Conservation (phyloP, 2,888 invertebrate species). For the Chymomyza caudatula region DNA sequence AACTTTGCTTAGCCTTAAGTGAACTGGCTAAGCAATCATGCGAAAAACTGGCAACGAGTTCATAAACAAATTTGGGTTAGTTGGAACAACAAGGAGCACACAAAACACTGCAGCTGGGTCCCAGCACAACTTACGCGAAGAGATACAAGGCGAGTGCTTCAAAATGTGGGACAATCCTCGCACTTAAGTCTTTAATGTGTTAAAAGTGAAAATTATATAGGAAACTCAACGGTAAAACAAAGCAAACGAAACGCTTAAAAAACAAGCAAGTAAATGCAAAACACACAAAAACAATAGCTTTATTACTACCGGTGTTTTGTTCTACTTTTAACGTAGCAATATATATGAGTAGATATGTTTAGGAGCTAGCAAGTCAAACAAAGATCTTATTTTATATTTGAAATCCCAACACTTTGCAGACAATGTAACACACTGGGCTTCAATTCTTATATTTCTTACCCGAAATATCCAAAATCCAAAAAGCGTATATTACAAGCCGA, state of each 20-base stretch:
- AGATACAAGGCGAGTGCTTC: background rate
- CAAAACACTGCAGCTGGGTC: background rate
- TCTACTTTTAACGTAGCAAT: too few species aligned
- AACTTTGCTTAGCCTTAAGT: conserved; percentile 9
- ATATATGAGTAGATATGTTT: too few species aligned
- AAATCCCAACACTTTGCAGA: too few species aligned
- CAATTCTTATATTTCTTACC: too few species aligned
- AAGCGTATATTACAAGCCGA: too few species aligned
- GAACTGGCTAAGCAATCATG: conserved; percentile 18
- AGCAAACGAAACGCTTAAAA: background rate
- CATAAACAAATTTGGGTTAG: conserved; percentile 1
- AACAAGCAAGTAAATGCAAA: background rate
- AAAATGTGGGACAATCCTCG: background rate
- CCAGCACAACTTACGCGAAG: background rate
- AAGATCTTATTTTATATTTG: too few species aligned
- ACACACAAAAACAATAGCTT: background rate
- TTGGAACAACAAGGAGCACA: background rate
- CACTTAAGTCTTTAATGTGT: background rate
- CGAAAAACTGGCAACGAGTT: conserved; percentile 5
- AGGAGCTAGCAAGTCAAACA: too few species aligned
- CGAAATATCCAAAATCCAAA: too few species aligned
- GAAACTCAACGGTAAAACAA: background rate
- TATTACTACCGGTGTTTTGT: background rate
- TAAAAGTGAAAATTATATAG: background rate
- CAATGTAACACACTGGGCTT: too few species aligned